Base-by-base conservation (phyloP, 2,797 vertebrate species). In the Etheostoma perlongum region DNA sequence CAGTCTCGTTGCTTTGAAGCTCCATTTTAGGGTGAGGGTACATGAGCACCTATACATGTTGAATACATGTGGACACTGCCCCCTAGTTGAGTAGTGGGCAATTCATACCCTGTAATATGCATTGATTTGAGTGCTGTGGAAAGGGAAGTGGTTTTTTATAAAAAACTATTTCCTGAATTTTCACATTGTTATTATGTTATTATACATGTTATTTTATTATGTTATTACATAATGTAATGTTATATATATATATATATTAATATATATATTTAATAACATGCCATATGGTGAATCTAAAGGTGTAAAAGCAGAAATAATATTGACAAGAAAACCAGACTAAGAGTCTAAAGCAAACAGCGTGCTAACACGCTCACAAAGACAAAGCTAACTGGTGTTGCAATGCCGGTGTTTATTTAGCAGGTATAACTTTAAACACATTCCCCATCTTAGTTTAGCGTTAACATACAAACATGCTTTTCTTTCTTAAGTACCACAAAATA, bases 61-160 rank as follows among this genome's bases (percentile, higher is more conserved):
- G 19, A 75, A 64, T 52, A 59, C 33, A 83, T 74, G 76, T 14
- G 55, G 46, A 78, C 51, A 79, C 74, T 79, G 72, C 64, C 83
- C 72, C 58, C 79, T 57, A 81, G 72, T 64, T 84, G 72, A 86
- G 30, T 2, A 49, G 49, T 19, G 60, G 30, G 51, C 52, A 67
- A 71, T 19, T 36, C 48, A 63, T 63, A 25, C 10, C 23, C 13
- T 53, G 0, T 18, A 11, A 47, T 60, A 62, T 63, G 19, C n/a
- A 74, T 66, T 61, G 23, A 79, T 48, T 40, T 44, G 10, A 68
- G 53, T 48, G 18, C 46, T 40, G 16, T 10, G 59, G 16, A 52
- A 23, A 53, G 72, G 40, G 25, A 62, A 36, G 27, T 19, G 54
- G 1, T 6, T 62, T 66, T 44, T 53, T 23, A 30, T n/a, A 6